Percentiles rank a stretch among this genome's conserved stretches.
Conservation (phyloP, 2,113 vertebrate species). For the Rhinopithecus roxellana region DNA sequence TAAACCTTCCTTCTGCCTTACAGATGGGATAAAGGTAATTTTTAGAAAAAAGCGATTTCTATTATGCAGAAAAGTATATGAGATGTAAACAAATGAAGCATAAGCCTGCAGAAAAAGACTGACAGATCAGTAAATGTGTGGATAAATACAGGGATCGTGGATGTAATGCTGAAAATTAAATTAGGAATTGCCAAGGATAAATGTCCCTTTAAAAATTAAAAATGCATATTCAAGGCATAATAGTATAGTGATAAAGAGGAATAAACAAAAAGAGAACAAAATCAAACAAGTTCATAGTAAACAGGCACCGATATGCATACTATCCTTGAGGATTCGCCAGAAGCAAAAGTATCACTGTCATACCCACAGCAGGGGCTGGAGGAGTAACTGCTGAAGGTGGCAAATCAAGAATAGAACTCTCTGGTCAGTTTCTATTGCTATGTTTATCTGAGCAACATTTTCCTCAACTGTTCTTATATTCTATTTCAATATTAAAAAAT, state of each 20-base stretch:
- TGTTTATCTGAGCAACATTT: background rate
- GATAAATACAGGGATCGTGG: background rate
- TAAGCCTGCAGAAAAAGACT: background rate
- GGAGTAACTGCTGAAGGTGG: background rate
- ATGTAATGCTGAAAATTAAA: background rate
- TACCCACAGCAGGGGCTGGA: fast-evolving
- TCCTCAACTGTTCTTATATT: background rate
- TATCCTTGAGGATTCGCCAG: background rate
- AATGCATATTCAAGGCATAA: background rate
- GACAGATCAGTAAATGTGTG: background rate
- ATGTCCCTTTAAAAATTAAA: background rate
- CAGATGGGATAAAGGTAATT: background rate
- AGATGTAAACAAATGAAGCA: background rate
- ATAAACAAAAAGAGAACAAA: background rate
- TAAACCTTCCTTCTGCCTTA: background rate
- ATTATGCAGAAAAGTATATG: background rate
- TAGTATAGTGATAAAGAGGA: background rate
- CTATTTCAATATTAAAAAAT: background rate
- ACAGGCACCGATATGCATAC: background rate
- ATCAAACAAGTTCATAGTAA: background rate
- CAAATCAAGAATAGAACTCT: background rate
- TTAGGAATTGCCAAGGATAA: background rate
- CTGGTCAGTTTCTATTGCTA: background rate
- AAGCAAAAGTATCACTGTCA: background rate
- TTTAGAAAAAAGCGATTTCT: slow-evolving; percentile 16